Base-by-base conservation (phyloP, 2,113 vertebrate genomes). In the Stictonetta naevosa region DNA sequence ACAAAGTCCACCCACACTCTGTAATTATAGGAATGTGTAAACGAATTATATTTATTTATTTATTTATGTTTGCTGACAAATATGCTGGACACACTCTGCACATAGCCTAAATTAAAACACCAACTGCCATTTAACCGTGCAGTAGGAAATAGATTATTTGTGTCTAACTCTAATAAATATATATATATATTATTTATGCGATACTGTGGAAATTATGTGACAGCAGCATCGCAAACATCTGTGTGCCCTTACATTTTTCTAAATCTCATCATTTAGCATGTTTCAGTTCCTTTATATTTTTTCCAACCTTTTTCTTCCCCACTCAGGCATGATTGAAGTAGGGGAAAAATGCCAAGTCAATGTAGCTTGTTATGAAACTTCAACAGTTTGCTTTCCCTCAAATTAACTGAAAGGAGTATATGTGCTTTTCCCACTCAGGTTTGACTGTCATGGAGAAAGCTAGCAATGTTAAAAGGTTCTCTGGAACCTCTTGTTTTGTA, bases 91-190 rank as follows among this genome's bases (percentile, higher is more conserved):
- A 67, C 0, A 0, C 3, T 74, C 9, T 58, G 31, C 12, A 36
- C 33, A 29, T 9, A 63, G 26, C 11, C 83, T 42, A 92, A 97
- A 96, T 90, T 85, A 91, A 95, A 90, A 89, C 36, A 73, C 6
- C 11, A 92, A 42, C 33, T 95, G 48, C 10, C 40, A 17, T 38
- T 78, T 68, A 75, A 88, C 58, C 50, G 38, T 53, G 20, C 36
- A 73, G 36, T 44, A 73, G 58, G 21, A 67, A 76, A 86, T 33
- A 26, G 12, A 58, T 83, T 6, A 20, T 48, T 56, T 72, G 5
- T 79, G 11, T 86, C 38, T 93, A 81, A 80, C 26, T 62, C 60
- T 4, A 95, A 50, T 46, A 50, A 25, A 52, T 13, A 52, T 8
- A 40, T 9, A 88, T 44, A 48, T 31, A 36, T 34, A 38, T 91